A percentile compares a stretch with the other conserved stretches of the same genome.
phyloP scores from a whole-genome alignment of 2,888 invertebrate species.

The Rambutsinella grinnellia region DNA sequence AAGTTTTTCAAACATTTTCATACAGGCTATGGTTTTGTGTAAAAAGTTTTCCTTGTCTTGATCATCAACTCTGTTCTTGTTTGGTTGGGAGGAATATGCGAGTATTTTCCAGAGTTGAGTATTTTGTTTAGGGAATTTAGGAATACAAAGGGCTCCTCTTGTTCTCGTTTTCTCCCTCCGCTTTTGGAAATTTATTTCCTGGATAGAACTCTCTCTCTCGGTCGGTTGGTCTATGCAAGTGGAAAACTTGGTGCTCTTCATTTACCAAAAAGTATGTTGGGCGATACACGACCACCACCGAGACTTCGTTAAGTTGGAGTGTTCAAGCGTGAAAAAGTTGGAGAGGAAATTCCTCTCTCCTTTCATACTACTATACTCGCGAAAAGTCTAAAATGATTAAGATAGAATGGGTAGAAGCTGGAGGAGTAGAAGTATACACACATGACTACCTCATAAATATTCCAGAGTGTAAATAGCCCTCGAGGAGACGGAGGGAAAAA shows the following conservation, averaged over 20 bases:
- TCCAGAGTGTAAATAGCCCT: conserved; percentile 1
- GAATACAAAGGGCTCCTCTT: background rate
- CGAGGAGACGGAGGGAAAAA: conserved; percentile 24
- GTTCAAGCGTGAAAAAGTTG: background rate
- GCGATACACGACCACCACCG: background rate
- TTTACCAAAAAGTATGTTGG: background rate
- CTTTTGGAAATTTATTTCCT: background rate
- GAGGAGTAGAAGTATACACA: conserved; percentile 8
- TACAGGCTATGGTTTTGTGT: conserved; percentile 16
- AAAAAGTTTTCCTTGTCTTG: conserved; percentile 15
- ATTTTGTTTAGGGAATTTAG: background rate
- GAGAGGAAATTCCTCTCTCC: background rate
- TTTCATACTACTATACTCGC: background rate
- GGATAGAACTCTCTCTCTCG: background rate
- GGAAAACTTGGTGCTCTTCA: background rate
- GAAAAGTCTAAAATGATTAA: background rate
- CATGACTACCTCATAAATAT: conserved; percentile 40
- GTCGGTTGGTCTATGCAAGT: background rate
- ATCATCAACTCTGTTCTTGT: background rate
- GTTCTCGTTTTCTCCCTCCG: no score
- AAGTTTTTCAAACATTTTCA: background rate
- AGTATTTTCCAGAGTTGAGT: background rate
- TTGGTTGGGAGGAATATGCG: background rate
- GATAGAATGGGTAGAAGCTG: background rate
- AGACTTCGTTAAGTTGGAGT: background rate